Evolutionary conservation across 2,797 vertebrate species (phyloP), one percentile per base, ranked within the genome.

Genomic region (Liparis tanakae): DNA sequence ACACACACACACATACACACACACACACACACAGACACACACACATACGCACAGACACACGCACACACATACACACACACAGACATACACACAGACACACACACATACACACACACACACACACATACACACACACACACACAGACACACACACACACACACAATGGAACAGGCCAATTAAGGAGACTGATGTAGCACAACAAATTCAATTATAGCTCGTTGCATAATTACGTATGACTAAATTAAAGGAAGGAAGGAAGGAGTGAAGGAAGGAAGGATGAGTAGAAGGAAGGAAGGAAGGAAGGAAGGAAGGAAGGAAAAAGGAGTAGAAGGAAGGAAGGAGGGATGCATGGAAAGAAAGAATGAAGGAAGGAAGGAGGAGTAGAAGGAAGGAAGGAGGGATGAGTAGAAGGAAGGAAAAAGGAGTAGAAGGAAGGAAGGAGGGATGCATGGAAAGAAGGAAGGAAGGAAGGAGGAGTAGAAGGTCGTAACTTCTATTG

Each of bases 101-200:
- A 30, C 25, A 30, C 25, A 30, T 3, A 30, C 25, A 12, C 39
- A 50, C 67, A 51, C 58, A 22, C 63, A 30, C 51, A 48, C 41
- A 43, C 66, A 46, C 74, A 62, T 44, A 62, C 43, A 36, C 12
- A 53, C 46, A 55, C 60, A n/a, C 51, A 61, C 60, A n/a, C 51
- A 61, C 60, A 39, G 58, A 65, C 17, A 72, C 33, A 60, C 69
- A 73, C 41, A 72, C 59, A 54, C 53, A 74, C 48, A 44, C 74
- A 72, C 56, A 62, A 44, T 34, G 20, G 62, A 63, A 54, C 67
- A 44, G 74, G 55, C 66, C 83, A 88, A 90, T 92, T 89, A 92
- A 78, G 67, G 81, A 87, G 86, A 86, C 77, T 67, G 72, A 90
- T 90, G 91, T 86, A 86, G 87, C 72, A 57, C 77, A 82, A 79